phyloP scores from a whole-genome alignment of 2,113 vertebrate species.

The Cervus canadensis region DNA sequence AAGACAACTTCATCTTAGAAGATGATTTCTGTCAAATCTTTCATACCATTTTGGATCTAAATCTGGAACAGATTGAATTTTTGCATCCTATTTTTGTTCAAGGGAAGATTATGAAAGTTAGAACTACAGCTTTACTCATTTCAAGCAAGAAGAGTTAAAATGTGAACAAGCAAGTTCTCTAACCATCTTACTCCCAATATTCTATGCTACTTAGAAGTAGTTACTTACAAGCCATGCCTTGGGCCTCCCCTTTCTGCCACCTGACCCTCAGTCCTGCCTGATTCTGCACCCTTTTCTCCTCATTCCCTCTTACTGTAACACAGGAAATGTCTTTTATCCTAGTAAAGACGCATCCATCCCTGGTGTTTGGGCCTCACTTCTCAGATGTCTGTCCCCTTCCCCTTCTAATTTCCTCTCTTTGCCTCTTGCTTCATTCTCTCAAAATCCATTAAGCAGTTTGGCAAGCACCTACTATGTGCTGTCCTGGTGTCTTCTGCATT shows the following conservation, averaged over 20 bases:
- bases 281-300: background rate
- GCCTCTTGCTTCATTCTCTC: background rate
- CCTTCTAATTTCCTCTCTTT: background rate
- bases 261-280: background rate
- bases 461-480: background rate
- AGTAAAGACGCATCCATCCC: background rate
- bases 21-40: conserved; percentile 54
- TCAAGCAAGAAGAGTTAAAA: conserved; percentile 34
- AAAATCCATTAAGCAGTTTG: background rate
- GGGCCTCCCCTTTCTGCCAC: background rate
- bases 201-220: background rate
- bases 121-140: conserved; percentile 41
- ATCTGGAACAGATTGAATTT: conserved; percentile 61
- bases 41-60: conserved; percentile 51
- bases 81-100: conserved; percentile 63
- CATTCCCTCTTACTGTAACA: background rate
- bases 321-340: background rate
- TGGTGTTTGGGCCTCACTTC: background rate
- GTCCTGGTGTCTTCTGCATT: background rate
- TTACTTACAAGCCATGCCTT: background rate
- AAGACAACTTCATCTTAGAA: conserved; percentile 23
- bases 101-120: conserved; percentile 62
- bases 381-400: background rate
- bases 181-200: background rate
- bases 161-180: conserved; percentile 7